Evolutionary conservation across 2,113 vertebrate species (phyloP).

Genomic region (Urocynchramus pylzowi): DNA sequence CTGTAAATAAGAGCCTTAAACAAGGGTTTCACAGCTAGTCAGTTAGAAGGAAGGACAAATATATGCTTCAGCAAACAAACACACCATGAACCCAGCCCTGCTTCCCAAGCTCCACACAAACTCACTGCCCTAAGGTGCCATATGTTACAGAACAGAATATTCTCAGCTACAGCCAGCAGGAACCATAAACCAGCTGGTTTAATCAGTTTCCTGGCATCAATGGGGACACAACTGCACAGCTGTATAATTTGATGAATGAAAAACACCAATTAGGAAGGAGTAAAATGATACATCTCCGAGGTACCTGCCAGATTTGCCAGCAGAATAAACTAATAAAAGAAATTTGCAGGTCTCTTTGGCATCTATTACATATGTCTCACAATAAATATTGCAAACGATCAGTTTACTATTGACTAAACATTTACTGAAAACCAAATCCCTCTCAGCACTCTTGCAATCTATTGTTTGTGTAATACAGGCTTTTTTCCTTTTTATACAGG

Average conservation of each 20-base stretch:
- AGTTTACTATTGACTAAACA: neutral
- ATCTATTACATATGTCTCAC: neutral
- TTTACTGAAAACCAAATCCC: neutral
- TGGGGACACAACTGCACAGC: neutral
- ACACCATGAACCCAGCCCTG: neutral
- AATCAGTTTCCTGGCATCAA: neutral
- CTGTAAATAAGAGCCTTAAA: neutral
- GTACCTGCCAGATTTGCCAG: neutral
- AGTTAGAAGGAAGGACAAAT: neutral
- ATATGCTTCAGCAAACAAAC: neutral
- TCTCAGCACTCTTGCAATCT: neutral
- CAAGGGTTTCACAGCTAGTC: neutral
- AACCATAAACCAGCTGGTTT: constrained; percentile 45
- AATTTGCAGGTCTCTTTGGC: neutral
- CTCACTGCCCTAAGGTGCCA: neutral
- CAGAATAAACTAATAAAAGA: neutral
- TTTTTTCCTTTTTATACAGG: neutral
- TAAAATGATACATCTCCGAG: neutral
- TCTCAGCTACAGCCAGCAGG: neutral
- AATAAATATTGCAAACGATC: neutral
- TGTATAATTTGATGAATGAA: neutral
- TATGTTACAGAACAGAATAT: constrained; percentile 7
- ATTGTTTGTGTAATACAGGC: neutral
- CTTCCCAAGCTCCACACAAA: neutral
- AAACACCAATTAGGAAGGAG: neutral